Evolutionary conservation across 1,140 invertebrate genomes (phyloP).

Genomic region (Cepaea nemoralis): DNA sequence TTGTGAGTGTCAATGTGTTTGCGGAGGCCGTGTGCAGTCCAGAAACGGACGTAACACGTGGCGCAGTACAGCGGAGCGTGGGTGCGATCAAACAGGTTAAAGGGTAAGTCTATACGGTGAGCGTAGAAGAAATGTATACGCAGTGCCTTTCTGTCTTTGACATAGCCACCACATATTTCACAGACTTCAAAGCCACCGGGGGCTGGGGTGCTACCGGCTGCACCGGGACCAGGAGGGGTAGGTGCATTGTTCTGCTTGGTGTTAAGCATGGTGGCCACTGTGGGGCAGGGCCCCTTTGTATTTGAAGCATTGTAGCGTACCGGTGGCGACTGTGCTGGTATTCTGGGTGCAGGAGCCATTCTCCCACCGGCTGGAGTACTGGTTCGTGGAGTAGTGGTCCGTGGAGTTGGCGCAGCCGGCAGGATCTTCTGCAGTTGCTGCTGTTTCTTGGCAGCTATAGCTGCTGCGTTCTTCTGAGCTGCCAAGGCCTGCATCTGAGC

Average conservation of each 20-base stretch:
- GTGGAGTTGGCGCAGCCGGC: background rate
- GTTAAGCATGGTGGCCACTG: conserved; percentile 36
- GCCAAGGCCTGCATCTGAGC: conserved; percentile 33
- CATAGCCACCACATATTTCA: conserved; percentile 70
- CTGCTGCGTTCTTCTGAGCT: conserved; percentile 40
- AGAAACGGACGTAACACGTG: conserved; percentile 64
- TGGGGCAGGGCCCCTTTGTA: background rate
- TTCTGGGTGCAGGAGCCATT: background rate
- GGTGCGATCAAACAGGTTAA: conserved; percentile 57
- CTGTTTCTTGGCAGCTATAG: conserved; percentile 32
- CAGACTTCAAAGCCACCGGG: conserved; percentile 66
- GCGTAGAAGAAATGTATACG: conserved; percentile 69
- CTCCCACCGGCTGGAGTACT: background rate
- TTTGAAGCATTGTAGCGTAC: conserved; percentile 18
- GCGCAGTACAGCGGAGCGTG: conserved; percentile 65
- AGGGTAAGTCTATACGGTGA: conserved; percentile 67
- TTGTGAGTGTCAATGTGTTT: conserved; percentile 58
- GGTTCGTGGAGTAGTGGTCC: background rate
- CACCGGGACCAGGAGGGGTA: conserved; percentile 2
- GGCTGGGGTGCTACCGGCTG: conserved; percentile 28
- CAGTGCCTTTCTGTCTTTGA: conserved; percentile 67
- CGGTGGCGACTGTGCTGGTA: background rate
- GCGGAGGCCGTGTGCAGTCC: conserved; percentile 68
- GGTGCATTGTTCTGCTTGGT: conserved; percentile 9
- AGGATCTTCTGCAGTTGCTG: background rate